Conservation (phyloP, 2,888 invertebrate species). For the Acheta domesticus region DNA sequence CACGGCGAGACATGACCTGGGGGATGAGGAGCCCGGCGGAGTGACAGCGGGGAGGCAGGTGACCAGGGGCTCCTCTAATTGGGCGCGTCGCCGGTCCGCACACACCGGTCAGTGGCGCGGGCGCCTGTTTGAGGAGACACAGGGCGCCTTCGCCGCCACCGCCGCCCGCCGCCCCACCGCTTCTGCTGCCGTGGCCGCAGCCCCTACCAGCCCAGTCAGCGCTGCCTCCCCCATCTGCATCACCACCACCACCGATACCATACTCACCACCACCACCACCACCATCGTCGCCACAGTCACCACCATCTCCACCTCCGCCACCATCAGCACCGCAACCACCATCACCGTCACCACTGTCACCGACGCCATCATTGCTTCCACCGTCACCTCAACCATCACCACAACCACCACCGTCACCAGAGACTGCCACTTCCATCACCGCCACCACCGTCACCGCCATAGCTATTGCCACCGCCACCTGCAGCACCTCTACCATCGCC, state of each 20-base stretch:
- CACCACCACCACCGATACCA: not conserved
- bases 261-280: not conserved
- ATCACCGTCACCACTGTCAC: accelerated
- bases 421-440: too few species aligned
- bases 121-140: too few species aligned
- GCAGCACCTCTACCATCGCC: too few species aligned
- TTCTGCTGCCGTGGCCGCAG: too few species aligned
- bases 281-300: not conserved
- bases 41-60: not conserved
- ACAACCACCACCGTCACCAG: not conserved
- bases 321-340: not conserved
- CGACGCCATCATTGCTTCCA: accelerated
- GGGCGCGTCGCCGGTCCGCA: too few species aligned
- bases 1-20: too few species aligned
- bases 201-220: too few species aligned
- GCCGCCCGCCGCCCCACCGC: not conserved
- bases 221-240: too few species aligned
- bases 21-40: too few species aligned
- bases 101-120: too few species aligned
- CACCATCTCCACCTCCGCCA: not conserved
- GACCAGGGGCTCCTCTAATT: not conserved
- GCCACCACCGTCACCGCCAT: not conserved
- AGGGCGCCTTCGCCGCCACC: not conserved
- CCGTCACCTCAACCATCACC: not conserved
- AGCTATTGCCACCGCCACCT: too few species aligned